These are phyloP conservation scores for Sphyrna mokarran DNA, from an alignment of 2,113 vertebrate genomes.

Conservation along the genomic window DNA sequence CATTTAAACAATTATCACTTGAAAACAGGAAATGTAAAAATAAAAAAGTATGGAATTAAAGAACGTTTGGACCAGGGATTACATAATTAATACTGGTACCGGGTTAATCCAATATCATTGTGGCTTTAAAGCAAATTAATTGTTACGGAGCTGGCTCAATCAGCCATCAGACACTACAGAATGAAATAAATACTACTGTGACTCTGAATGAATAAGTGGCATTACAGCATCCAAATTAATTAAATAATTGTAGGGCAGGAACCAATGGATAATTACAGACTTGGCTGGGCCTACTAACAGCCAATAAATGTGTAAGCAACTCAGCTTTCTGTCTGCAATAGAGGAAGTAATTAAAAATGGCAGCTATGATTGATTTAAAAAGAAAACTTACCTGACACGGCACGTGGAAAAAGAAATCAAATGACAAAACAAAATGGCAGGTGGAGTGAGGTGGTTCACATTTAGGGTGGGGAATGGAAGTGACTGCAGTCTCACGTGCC, in stretches of 20 bases:
- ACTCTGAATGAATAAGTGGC: background rate
- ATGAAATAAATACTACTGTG: background rate
- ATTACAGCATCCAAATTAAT: background rate
- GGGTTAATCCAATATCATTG: background rate
- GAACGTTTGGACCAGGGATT: background rate
- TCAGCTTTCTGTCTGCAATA: background rate
- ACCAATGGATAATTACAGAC: background rate
- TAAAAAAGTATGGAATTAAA: background rate
- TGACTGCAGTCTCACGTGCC: background rate
- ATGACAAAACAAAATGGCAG: background rate
- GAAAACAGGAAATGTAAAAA: background rate
- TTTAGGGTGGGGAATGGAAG: background rate
- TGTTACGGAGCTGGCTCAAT: background rate
- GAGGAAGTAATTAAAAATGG: background rate
- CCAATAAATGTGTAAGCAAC: background rate
- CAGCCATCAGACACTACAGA: background rate
- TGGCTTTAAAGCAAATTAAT: background rate
- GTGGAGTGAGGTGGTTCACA: background rate
- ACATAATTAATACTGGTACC: background rate
- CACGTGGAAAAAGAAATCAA: background rate
- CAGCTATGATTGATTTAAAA: background rate
- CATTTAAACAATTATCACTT: background rate
- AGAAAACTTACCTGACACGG: background rate
- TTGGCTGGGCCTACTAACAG: background rate
- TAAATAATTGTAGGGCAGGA: background rate